Conservation (phyloP, 2,797 vertebrate genomes). For the Anableps anableps region DNA sequence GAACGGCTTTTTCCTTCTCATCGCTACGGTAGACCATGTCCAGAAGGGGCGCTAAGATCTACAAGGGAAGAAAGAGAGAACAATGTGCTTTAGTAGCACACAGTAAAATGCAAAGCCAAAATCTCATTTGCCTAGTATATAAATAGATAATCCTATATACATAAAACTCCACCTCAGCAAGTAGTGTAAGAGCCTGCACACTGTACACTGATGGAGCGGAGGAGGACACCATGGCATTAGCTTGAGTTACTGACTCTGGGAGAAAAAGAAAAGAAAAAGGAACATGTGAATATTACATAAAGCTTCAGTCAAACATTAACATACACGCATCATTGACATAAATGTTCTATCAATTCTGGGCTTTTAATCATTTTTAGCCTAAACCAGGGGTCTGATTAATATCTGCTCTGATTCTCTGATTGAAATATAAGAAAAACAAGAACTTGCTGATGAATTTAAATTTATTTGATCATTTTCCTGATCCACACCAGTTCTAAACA, state of each 20-base stretch:
- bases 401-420: too few relatives aligned
- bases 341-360: not conserved
- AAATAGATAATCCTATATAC: not conserved
- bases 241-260: slow-evolving; percentile 80
- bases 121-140: not conserved
- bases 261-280: slow-evolving; percentile 11
- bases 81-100: not conserved
- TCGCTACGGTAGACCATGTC: slow-evolving; percentile 98
- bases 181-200: slow-evolving; percentile 93
- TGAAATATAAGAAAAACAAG: too few relatives aligned
- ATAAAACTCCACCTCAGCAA: slow-evolving; percentile 88
- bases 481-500: too few relatives aligned
- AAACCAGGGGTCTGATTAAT: not conserved
- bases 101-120: not conserved
- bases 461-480: too few relatives aligned
- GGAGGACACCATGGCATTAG: slow-evolving; percentile 92
- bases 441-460: too few relatives aligned
- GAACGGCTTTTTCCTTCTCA: slow-evolving; percentile 96
- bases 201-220: slow-evolving; percentile 95
- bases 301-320: not conserved
- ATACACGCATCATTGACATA: not conserved
- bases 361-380: not conserved
- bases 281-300: not conserved
- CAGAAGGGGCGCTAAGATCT: slow-evolving; percentile 90
- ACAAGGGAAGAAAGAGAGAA: not conserved